Evolutionary conservation across 2,113 vertebrate species (phyloP), one percentile per base, ranked within the genome.

Genomic region (Cynocephalus volans): DNA sequence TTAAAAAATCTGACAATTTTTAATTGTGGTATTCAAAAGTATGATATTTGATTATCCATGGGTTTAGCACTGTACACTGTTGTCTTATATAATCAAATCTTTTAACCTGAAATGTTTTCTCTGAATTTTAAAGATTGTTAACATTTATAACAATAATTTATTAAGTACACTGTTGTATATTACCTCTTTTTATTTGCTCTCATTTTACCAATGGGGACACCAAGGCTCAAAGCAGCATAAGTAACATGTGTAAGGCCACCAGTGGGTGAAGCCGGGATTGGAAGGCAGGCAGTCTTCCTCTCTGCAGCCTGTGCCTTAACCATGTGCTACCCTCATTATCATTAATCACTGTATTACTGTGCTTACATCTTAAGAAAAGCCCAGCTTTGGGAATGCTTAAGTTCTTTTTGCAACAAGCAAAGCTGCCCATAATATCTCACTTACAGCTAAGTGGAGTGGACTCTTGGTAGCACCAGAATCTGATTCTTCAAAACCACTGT

Each of bases 361-460:
- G 56, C 18, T 88, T 28, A 3, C 2, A 52, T 33, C 19, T 76
- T 31, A 50, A 81, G 14, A 41, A 15, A n/a, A 64, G 67, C 19
- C 65, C 41, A 31, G 15, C 56, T 67, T 76, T 12, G 64, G 31
- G n/a, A 69, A 24, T 1, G 15, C 15, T 58, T 56, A 19, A 17
- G 8, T 54, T 86, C 23, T 41, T n/a, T 93, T 1, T 26, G 23
- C 62, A 58, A 58, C 21, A 48, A 9, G 14, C 6, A 1, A 87
- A 65, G 69, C 17, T 65, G 50, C 48, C n/a, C 26, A 36, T 0
- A 5, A 60, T 23, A 62, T 73, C 58, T 75, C 97, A 98, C 99
- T 99, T 98, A 99, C 99, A 84, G 99, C 99, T 86, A 99, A 99
- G 96, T 99, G 99, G 94, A 99, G 98, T 0, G 99, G 99, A 97